phyloP scores from a whole-genome alignment of 2,797 vertebrate genomes.

The Lateolabrax maculatus region DNA sequence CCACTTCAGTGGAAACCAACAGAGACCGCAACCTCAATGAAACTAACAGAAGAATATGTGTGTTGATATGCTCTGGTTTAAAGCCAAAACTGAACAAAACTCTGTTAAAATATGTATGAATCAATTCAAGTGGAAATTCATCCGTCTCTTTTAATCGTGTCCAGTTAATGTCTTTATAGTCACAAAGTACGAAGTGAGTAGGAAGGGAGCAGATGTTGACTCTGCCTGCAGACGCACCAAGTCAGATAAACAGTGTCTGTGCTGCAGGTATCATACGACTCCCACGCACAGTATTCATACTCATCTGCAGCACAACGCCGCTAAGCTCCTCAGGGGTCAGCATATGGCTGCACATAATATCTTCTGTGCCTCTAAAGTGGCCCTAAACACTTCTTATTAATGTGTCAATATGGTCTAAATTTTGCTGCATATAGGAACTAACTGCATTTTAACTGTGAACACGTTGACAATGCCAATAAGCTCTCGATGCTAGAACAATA shows the following conservation, averaged over 20 bases:
- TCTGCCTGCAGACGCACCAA: conserved; percentile 38
- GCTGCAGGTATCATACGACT: conserved; percentile 47
- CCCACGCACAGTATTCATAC: conserved; percentile 37
- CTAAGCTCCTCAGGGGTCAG: conserved; percentile 52
- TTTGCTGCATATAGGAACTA: conserved; percentile 23
- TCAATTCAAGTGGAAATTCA: conserved; percentile 7
- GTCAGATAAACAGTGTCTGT: conserved; percentile 47
- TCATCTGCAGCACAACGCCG: conserved; percentile 28
- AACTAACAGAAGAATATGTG: neutral
- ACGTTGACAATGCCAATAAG: conserved; percentile 12
- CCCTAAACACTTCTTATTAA: conserved; percentile 49
- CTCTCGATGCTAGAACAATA: conserved; percentile 20
- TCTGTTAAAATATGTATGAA: conserved; percentile 17
- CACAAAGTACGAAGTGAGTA: conserved; percentile 23
- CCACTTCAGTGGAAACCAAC: conserved; percentile 7
- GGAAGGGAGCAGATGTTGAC: conserved; percentile 67
- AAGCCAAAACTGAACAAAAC: conserved; percentile 3
- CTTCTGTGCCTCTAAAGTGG: conserved; percentile 27
- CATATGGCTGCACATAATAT: conserved; percentile 66
- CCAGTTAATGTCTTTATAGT: conserved; percentile 27
- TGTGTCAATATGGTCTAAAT: conserved; percentile 40
- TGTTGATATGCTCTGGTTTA: neutral
- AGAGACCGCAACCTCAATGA: neutral
- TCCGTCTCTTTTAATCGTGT: conserved; percentile 31
- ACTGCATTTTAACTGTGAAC: conserved; percentile 20